These are phyloP conservation scores for Hyperoodon ampullatus DNA, from an alignment of 2,113 vertebrate species.

Conservation along the genomic window DNA sequence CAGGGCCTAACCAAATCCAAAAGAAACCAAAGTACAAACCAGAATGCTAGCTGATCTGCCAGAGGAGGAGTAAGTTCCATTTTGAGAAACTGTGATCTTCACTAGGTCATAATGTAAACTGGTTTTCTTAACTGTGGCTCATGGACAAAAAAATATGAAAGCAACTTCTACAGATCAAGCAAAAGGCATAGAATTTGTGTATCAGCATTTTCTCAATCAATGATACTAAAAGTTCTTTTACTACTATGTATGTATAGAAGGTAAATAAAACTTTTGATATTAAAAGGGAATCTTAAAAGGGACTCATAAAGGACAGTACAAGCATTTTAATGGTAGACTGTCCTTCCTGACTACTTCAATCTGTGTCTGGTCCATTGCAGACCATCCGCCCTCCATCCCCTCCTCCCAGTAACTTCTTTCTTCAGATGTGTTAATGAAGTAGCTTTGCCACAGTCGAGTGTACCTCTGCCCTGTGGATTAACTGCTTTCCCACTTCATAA, in stretches of 20 bases:
- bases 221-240: not conserved
- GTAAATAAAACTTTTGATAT: not conserved
- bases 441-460: not conserved
- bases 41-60: not conserved
- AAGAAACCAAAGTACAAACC: not conserved
- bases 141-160: not conserved
- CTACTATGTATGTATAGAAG: not conserved
- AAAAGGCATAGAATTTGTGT: not conserved
- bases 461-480: not conserved
- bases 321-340: not conserved
- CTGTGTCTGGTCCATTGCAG: not conserved
- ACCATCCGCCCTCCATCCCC: not conserved
- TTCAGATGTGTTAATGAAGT: slow-evolving; percentile 12
- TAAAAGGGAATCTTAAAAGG: not conserved
- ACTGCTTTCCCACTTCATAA: not conserved
- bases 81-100: not conserved
- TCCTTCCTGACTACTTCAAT: not conserved
- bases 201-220: not conserved
- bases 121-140: not conserved
- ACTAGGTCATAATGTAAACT: not conserved
- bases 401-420: not conserved
- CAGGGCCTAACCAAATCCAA: not conserved
- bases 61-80: not conserved
- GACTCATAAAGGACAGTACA: not conserved
- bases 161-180: not conserved